Percentiles rank a stretch among this genome's conserved stretches.
Evolutionary conservation across 2,888 invertebrate species (phyloP).

Genomic region (Cryptocheilus praepositus): DNA sequence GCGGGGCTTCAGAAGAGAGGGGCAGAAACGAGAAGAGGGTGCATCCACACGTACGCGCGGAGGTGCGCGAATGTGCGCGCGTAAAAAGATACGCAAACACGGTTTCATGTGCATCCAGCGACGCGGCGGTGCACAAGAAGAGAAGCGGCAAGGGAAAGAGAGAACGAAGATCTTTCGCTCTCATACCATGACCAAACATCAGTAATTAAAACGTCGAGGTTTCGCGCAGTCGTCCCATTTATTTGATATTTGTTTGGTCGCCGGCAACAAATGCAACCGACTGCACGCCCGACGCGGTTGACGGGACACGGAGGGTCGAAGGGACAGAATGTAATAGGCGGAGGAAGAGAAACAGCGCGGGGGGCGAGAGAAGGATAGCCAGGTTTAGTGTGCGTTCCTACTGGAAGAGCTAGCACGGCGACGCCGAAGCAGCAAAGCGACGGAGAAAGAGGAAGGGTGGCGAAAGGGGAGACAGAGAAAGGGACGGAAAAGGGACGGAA

Average conservation of each 20-base stretch:
- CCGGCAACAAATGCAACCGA: conserved; percentile 8
- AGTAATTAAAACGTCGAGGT: conserved; percentile 59
- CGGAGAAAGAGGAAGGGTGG: background rate
- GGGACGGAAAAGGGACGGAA: background rate
- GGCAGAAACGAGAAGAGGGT: background rate
- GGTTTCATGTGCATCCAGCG: too few species aligned
- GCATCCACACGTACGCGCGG: background rate
- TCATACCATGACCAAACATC: conserved; percentile 43
- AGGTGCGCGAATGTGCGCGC: background rate
- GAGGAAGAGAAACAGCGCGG: background rate
- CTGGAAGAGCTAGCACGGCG: too few species aligned
- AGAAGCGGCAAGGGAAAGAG: background rate
- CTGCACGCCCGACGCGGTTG: conserved; percentile 4
- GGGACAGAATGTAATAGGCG: background rate
- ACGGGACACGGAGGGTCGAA: conserved; percentile 1
- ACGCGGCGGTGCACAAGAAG: background rate
- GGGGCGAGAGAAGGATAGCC: background rate
- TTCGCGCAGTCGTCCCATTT: conserved; percentile 45
- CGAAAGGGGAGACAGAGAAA: background rate
- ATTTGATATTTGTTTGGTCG: conserved; percentile 56
- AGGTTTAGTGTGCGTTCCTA: too few species aligned
- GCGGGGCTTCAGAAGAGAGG: background rate
- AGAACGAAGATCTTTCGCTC: conserved; percentile 13
- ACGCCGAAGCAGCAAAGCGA: background rate
- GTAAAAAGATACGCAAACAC: background rate